Base-by-base conservation (phyloP, 2,888 invertebrate genomes). In the Podotricha telesiphe region DNA sequence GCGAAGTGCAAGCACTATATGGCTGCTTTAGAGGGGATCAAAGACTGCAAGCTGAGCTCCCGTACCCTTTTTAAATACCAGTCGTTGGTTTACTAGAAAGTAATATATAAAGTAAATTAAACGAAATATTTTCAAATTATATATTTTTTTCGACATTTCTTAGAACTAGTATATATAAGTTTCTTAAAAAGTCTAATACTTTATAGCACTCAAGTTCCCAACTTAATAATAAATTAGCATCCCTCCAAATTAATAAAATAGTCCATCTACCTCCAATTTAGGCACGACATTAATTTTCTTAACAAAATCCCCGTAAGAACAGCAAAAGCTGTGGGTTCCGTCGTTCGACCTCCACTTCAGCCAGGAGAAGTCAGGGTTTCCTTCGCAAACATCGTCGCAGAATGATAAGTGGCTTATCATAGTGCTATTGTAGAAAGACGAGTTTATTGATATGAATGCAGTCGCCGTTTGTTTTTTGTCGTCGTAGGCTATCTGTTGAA, bases 321-420 rank as follows among this genome's bases (percentile, higher is more conserved):
- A 93, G 61, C 91, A 91, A 67, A 91, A 92, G 69, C 91, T 91
- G 45, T 82, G 82, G 0, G 89, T 87, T 0, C 83, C 89, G 34
- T 91, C 91, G 20, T 82, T 84, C 0, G 83, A 73, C 1, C 88
- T 82, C 92, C 92, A 92, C 66, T 48, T 81, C 19, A 93, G 67
- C 92, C 92, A 93, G 0, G 79, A 73, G 69, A 76, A 87, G 2
- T 83, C 69, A 0, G 75, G 58, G 40, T 83, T 82, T 0, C 70
- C 77, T 0, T 77, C 79, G 67, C 91, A 91, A n/a, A 86, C 74
- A 70, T 89, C 88, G 0, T 75, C 67, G 70, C 92, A 92, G 51
- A 91, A 89, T 0, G 81, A 73, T 13, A 91, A 68, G 0, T 72
- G 51, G 0, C 81, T 68, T 0, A 81, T 75, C 11, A 63, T 73